These are phyloP conservation scores for Pygmarrhopalites habei DNA, from an alignment of 1,140 invertebrate species.

Conservation along the genomic window DNA sequence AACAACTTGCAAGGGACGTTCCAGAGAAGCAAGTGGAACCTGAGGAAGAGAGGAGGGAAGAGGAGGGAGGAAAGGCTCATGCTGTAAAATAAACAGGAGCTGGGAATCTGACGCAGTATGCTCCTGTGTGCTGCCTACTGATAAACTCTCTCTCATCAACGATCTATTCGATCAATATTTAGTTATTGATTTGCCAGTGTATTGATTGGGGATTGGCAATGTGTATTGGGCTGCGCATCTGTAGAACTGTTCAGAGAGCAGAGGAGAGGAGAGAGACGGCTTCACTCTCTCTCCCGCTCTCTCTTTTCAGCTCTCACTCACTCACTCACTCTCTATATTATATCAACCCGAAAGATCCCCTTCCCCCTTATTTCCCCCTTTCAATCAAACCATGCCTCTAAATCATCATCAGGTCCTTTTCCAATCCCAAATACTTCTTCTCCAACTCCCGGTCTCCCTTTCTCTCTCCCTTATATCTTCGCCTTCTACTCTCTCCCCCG, in stretches of 20 bases:
- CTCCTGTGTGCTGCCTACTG: conserved; percentile 31
- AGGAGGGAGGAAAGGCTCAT: conserved; percentile 27
- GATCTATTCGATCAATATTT: conserved; percentile 40
- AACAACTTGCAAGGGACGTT: conserved; percentile 18
- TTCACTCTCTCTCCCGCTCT: too few relatives aligned
- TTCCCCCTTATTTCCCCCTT: conserved; percentile 19
- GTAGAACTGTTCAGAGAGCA: background rate
- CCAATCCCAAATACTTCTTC: conserved; percentile 32
- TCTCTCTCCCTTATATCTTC: conserved; percentile 8
- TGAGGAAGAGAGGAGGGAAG: conserved; percentile 22
- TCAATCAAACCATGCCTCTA: conserved; percentile 27
- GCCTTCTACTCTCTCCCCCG: background rate
- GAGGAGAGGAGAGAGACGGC: too few relatives aligned
- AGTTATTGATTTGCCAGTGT: conserved; percentile 13
- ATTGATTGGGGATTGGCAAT: conserved; percentile 18
- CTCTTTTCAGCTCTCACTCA: background rate
- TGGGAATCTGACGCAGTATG: conserved; percentile 39
- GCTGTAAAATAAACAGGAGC: conserved; percentile 39
- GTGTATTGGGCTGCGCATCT: conserved; percentile 17
- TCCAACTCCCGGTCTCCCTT: background rate
- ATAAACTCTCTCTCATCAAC: conserved; percentile 41
- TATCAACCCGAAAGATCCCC: conserved; percentile 12
- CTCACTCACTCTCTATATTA: conserved; percentile 6
- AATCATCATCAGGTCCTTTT: conserved; percentile 36
- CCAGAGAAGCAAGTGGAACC: conserved; percentile 22